Evolutionary conservation across 2,797 vertebrate species (phyloP).

Genomic region (Urophycis tenuis): DNA sequence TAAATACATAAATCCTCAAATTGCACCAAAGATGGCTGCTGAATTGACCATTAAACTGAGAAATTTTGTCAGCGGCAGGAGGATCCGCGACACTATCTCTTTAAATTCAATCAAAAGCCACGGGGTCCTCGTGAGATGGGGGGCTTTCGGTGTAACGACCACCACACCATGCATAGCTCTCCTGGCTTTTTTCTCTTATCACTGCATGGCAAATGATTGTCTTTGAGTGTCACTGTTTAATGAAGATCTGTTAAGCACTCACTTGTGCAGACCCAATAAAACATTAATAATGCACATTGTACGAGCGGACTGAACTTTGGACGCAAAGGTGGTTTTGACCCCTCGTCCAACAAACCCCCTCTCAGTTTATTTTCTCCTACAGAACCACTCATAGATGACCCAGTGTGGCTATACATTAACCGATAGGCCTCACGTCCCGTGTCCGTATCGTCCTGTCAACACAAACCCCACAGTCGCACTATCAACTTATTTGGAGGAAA

Average conservation of each 20-base stretch:
- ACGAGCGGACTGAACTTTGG: slow-evolving; percentile 51
- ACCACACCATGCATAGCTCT: background rate
- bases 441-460: background rate
- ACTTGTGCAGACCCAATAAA: background rate
- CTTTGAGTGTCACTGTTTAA: background rate
- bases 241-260: background rate
- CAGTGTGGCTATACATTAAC: slow-evolving; percentile 61
- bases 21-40: slow-evolving; percentile 65
- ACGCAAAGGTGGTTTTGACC: background rate
- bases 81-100: slow-evolving; percentile 13
- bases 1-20: slow-evolving; percentile 43
- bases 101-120: slow-evolving; percentile 60
- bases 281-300: background rate
- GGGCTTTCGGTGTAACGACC: background rate
- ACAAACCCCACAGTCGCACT: background rate
- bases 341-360: slow-evolving; percentile 48
- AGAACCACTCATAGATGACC: slow-evolving; percentile 50
- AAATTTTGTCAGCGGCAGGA: slow-evolving; percentile 18
- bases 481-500: background rate
- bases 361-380: slow-evolving; percentile 38
- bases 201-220: background rate
- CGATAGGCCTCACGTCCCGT: slow-evolving; percentile 20
- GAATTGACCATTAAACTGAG: slow-evolving; percentile 32
- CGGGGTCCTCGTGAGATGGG: slow-evolving; percentile 46
- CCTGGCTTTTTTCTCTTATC: background rate